phyloP scores from a whole-genome alignment of 2,113 vertebrate genomes.

The Apodemus sylvaticus region DNA sequence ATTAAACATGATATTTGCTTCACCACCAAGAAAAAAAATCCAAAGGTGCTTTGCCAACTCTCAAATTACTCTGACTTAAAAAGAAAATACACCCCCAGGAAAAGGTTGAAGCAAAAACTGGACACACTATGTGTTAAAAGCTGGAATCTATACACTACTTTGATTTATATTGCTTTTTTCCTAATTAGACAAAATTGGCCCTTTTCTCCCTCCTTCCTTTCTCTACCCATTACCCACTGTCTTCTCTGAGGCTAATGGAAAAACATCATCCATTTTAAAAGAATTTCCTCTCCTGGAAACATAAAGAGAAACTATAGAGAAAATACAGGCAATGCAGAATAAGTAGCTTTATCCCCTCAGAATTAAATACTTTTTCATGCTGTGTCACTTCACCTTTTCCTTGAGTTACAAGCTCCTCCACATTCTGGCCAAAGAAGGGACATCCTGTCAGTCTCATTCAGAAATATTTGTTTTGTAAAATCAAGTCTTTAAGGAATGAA shows the following conservation, averaged over 20 bases:
- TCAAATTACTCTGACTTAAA: conserved; percentile 64
- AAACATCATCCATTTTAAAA: conserved; percentile 75
- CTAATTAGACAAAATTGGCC: conserved; percentile 76
- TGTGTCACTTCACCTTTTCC: conserved; percentile 84
- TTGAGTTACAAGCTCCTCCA: conserved; percentile 78
- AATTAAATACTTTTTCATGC: conserved; percentile 71
- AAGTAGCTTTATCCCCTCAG: conserved; percentile 75
- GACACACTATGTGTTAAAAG: conserved; percentile 51
- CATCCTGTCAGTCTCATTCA: conserved; percentile 77
- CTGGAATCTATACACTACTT: conserved; percentile 57
- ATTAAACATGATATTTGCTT: conserved; percentile 70
- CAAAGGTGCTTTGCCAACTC: conserved; percentile 59
- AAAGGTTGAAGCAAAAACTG: conserved; percentile 74
- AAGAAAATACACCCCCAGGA: conserved; percentile 47
- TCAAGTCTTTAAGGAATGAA: conserved; percentile 34
- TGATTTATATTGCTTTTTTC: conserved; percentile 70
- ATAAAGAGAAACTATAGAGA: conserved; percentile 23
- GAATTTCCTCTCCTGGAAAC: conserved; percentile 71
- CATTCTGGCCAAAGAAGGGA: conserved; percentile 74
- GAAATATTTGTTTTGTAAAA: conserved; percentile 64
- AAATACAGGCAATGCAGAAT: conserved; percentile 76
- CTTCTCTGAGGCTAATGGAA: conserved; percentile 73
- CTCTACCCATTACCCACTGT: background rate
- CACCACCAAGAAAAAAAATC: background rate
- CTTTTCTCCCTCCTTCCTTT: background rate